Percentiles rank a stretch among this genome's conserved stretches.
phyloP scores from a whole-genome alignment of 2,888 invertebrate genomes.

The Nematopogon swammerdamellus region DNA sequence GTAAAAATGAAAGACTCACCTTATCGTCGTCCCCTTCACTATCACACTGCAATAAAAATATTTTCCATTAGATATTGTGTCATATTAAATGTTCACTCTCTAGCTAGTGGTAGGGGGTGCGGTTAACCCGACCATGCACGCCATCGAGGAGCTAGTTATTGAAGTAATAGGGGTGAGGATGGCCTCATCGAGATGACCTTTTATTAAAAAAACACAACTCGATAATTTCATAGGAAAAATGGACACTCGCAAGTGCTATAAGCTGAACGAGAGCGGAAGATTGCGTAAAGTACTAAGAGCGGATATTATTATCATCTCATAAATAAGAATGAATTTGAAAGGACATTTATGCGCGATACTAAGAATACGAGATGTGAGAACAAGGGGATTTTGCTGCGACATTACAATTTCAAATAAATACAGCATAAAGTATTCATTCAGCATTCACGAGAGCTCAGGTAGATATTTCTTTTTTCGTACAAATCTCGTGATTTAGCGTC shows the following conservation, averaged over 20 bases:
- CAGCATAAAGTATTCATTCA: slow-evolving; percentile 54
- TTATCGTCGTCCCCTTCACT: slow-evolving; percentile 91
- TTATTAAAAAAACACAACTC: too few relatives aligned
- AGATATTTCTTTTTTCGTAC: slow-evolving; percentile 36
- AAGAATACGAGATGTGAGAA: slow-evolving; percentile 13
- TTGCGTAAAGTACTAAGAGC: slow-evolving; percentile 13
- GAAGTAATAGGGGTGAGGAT: too few relatives aligned
- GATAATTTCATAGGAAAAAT: too few relatives aligned
- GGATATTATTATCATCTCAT: slow-evolving; percentile 35
- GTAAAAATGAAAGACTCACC: slow-evolving; percentile 59
- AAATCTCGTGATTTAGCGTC: slow-evolving; percentile 55
- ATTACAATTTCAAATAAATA: slow-evolving; percentile 56
- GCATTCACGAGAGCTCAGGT: slow-evolving; percentile 50
- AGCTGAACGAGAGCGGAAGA: neutral
- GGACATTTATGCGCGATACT: slow-evolving; percentile 37
- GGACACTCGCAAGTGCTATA: too few relatives aligned
- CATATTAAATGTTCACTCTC: too few relatives aligned
- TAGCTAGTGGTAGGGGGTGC: too few relatives aligned
- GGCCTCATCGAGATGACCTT: too few relatives aligned
- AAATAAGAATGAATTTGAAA: slow-evolving; percentile 38
- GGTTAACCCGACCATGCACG: too few relatives aligned
- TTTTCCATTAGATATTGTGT: slow-evolving; percentile 7
- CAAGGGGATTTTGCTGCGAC: slow-evolving; percentile 46
- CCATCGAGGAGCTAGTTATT: too few relatives aligned
- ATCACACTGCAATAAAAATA: slow-evolving; percentile 77